Conservation (phyloP, 2,113 vertebrate genomes). For the Platanista minor region DNA sequence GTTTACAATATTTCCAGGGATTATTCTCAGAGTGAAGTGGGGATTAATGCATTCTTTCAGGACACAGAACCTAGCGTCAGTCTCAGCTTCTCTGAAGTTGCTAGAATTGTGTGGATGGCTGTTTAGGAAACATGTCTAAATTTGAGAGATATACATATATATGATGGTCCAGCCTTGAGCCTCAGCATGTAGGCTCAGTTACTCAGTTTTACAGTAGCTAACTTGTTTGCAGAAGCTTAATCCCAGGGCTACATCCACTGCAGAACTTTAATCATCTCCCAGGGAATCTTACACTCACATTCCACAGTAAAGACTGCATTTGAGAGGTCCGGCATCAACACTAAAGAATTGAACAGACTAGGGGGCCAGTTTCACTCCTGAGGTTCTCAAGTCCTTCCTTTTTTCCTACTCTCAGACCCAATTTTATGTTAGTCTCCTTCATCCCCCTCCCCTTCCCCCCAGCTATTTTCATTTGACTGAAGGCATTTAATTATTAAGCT, state of each 20-base stretch:
- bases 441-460: rapidly evolving
- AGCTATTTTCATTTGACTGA: background rate
- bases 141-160: background rate
- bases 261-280: background rate
- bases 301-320: background rate
- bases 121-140: background rate
- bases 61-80: background rate
- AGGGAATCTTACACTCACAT: background rate
- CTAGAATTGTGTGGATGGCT: background rate
- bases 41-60: background rate
- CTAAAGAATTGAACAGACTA: background rate
- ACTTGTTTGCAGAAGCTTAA: background rate
- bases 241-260: background rate
- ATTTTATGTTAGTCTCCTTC: background rate
- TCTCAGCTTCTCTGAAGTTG: background rate
- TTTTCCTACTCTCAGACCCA: background rate
- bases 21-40: background rate
- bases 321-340: background rate
- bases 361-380: background rate
- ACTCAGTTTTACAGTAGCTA: background rate
- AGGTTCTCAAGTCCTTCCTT: background rate
- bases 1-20: background rate
- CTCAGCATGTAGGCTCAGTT: background rate
- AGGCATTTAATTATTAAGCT: background rate
- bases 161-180: background rate